phyloP scores from a whole-genome alignment of 2,888 invertebrate species.

The Rhynchonema sp. region DNA sequence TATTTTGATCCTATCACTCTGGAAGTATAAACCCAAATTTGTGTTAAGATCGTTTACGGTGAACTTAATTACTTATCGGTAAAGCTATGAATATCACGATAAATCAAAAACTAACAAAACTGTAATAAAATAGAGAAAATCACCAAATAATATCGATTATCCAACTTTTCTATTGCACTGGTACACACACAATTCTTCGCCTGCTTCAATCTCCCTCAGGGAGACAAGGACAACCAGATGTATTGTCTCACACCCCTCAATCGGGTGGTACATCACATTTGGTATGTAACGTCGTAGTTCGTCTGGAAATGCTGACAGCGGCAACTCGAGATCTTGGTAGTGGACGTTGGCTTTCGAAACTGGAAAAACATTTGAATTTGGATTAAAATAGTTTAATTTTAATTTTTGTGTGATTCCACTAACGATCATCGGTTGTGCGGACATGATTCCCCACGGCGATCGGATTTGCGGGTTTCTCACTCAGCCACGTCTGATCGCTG shows the following conservation, averaged over 20 bases:
- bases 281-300: not conserved
- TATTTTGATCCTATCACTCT: too few species aligned
- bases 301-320: not conserved
- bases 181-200: not conserved
- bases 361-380: not conserved
- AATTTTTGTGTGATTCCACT: not conserved
- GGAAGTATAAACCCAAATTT: too few species aligned
- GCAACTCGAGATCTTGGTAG: not conserved
- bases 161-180: not conserved
- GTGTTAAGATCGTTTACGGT: too few species aligned
- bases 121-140: too few species aligned
- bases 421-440: not conserved
- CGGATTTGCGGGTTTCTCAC: not conserved
- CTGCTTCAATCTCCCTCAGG: not conserved
- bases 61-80: too few species aligned
- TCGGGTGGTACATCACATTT: not conserved
- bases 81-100: too few species aligned
- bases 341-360: not conserved
- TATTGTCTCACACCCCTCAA: not conserved
- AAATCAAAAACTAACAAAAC: too few species aligned
- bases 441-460: not conserved
- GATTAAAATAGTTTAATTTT: too few species aligned
- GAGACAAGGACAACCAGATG: not conserved
- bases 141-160: not conserved
- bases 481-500: not conserved